These are phyloP conservation scores for Hemiprocne comata DNA, from an alignment of 2,113 vertebrate species.

Conservation along the genomic window DNA sequence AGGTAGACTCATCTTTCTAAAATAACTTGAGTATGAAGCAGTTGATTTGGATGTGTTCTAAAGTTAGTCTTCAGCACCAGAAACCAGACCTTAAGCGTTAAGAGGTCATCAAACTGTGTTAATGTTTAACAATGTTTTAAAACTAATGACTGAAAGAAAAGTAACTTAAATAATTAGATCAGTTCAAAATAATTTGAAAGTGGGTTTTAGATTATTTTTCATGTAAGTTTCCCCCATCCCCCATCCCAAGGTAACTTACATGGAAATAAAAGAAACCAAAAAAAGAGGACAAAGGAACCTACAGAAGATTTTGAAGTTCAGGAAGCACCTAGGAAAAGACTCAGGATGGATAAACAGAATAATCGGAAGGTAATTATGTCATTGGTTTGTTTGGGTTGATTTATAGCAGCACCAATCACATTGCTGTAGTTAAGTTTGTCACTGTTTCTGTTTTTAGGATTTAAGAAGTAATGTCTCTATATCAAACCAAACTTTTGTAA, in stretches of 20 bases:
- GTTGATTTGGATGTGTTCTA: conserved; percentile 1
- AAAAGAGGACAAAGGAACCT: conserved; percentile 76
- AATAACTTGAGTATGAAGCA: not conserved
- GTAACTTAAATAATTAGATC: conserved; percentile 53
- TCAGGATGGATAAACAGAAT: conserved; percentile 77
- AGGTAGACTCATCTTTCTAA: not conserved
- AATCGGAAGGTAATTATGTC: conserved; percentile 78
- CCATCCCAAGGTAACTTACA: conserved; percentile 75
- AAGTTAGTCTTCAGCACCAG: conserved; percentile 6
- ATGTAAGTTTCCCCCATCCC: conserved; percentile 68
- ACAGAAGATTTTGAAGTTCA: conserved; percentile 71
- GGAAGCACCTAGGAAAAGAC: conserved; percentile 78
- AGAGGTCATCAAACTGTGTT: not conserved
- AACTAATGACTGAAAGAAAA: conserved; percentile 53
- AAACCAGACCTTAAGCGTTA: not conserved
- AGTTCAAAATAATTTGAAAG: conserved; percentile 40
- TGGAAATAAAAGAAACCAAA: conserved; percentile 80
- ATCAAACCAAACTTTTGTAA: not conserved
- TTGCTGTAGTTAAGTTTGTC: conserved; percentile 67
- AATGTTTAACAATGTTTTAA: conserved; percentile 42
- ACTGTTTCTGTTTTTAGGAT: conserved; percentile 54
- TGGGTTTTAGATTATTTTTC: conserved; percentile 66
- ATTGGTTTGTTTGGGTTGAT: conserved; percentile 27
- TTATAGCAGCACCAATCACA: conserved; percentile 3
- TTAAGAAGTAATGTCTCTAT: not conserved